A percentile compares a stretch with the other conserved stretches of the same genome.
phyloP scores from a whole-genome alignment of 2,113 vertebrate species.

The Pseudonaja textilis region DNA sequence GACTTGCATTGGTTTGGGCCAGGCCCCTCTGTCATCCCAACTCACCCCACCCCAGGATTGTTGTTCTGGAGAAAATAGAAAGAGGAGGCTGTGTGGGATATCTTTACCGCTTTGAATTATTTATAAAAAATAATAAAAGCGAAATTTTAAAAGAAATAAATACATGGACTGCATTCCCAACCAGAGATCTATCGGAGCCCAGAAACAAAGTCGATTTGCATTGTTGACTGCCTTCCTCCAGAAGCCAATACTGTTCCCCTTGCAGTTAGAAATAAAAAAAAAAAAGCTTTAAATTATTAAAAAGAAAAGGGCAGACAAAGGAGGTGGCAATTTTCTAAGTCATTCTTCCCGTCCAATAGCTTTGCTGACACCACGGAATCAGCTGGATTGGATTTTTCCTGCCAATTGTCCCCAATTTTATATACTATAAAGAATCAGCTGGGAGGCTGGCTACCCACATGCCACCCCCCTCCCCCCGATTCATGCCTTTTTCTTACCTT shows the following conservation, averaged over 20 bases:
- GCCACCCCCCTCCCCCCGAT: background rate
- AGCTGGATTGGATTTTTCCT: background rate
- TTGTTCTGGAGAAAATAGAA: background rate
- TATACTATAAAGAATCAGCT: background rate
- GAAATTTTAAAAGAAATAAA: background rate
- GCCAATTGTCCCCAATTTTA: background rate
- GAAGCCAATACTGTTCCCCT: background rate
- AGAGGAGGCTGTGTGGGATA: too few species aligned
- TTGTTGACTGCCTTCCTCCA: background rate
- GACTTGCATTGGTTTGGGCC: background rate
- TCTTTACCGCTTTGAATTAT: background rate
- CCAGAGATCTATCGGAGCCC: background rate
- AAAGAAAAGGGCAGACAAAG: background rate
- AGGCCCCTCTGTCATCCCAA: background rate
- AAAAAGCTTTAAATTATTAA: conserved; percentile 6
- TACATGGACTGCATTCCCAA: background rate
- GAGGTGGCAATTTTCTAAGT: background rate
- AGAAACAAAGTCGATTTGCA: background rate
- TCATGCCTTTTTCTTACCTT: background rate
- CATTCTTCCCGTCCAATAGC: background rate
- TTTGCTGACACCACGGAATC: background rate
- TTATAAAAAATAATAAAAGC: background rate
- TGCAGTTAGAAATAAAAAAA: background rate
- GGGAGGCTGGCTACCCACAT: background rate
- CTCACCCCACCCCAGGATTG: background rate